Evolutionary conservation across 2,797 vertebrate genomes (phyloP), one percentile per base, ranked within the genome.

Genomic region (Phataginus tricuspis): DNA sequence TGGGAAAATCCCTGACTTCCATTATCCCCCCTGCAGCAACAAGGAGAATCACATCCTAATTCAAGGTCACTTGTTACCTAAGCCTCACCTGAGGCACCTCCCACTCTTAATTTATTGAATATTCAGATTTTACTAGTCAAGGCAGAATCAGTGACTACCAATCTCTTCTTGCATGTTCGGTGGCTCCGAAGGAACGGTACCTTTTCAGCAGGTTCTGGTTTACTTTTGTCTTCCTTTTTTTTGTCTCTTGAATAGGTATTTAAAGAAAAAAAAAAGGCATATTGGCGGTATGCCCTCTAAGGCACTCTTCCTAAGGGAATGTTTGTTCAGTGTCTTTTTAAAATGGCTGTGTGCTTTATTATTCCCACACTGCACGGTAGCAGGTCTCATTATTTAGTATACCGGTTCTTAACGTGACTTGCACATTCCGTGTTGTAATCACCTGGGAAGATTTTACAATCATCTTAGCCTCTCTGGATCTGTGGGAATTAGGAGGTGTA

Each of bases 61-160:
- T 82, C 45, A 42, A 79, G 74, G 78, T 79, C 59, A 49, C 39
- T 55, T 21, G 49, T 90, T 71, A 89, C 61, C 51, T 83, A 82
- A 69, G 88, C 87, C 57, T 94, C 29, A 63, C 2, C 21, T 23
- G 61, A 61, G 29, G 12, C 0, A 16, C 49, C 25, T 86, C 21
- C 49, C 34, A 23, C 14, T 45, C 53, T 57, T 79, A 79, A 68
- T 55, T 64, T 63, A 13, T 5, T 14, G 45, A 68, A 53, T 90
- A 63, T 61, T 77, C 61, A 77, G 66, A 39, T 84, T 66, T 83
- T 66, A 37, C 29, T 51, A 11, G 42, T 45, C 42, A 45, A 45
- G 42, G 42, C 42, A 45, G 42, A 9, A 45, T 45, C 42, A 45
- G 42, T 45, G 42, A 21, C 3, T 59, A 18, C 29, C 5, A 19